Percentiles rank a stretch among this genome's conserved stretches.
Evolutionary conservation across 35 echinoderm and acorn worm species (phyloP).

Genomic region (Acanthaster planci): DNA sequence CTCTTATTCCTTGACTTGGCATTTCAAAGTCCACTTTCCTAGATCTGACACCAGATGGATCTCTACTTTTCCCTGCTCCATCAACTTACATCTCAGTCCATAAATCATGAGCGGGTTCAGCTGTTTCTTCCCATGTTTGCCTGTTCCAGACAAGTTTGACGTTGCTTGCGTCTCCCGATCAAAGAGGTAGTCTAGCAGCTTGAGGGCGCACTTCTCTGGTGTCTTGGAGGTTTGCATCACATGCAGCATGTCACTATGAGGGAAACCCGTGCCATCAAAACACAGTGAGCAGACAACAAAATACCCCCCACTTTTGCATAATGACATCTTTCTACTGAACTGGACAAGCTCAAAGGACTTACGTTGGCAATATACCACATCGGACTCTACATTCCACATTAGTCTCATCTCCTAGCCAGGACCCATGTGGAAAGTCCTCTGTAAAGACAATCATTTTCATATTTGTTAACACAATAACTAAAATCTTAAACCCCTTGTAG

Average conservation of each 20-base stretch:
- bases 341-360: neutral
- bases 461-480: neutral
- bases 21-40: no score
- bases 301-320: neutral
- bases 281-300: neutral
- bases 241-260: conserved; percentile 65
- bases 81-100: conserved; percentile 72
- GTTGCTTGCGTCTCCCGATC: conserved; percentile 65
- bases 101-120: conserved; percentile 73
- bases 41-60: no score
- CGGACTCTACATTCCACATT: conserved; percentile 50
- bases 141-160: conserved; percentile 72
- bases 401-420: conserved; percentile 59
- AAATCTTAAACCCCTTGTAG: neutral
- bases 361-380: conserved; percentile 45
- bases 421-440: conserved; percentile 72
- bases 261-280: neutral
- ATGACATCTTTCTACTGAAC: neutral
- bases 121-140: conserved; percentile 70
- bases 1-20: no score
- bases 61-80: no score
- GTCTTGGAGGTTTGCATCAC: conserved; percentile 57
- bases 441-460: neutral
- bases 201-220: conserved; percentile 70
- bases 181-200: conserved; percentile 64